Conservation (phyloP, 2,797 vertebrate genomes). For the Potorous gilbertii region DNA sequence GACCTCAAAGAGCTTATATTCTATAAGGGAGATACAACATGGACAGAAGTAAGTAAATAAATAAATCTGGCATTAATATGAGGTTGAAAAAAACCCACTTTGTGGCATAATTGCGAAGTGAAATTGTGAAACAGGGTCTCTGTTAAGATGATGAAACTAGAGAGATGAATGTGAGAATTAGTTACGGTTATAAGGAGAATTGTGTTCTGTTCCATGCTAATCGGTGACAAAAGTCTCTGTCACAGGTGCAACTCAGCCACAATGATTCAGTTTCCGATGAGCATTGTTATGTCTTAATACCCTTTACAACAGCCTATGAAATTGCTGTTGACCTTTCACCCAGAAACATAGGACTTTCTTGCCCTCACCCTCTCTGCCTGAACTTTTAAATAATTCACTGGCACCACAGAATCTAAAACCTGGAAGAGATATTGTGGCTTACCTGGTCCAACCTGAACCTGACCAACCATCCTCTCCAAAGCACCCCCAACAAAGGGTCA, state of each 20-base stretch:
- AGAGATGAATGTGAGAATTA: neutral
- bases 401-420: neutral
- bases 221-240: constrained; percentile 38
- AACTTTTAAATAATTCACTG: neutral
- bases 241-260: constrained; percentile 46
- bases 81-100: constrained; percentile 8
- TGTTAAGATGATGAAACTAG: constrained; percentile 33
- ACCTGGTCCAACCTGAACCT: neutral
- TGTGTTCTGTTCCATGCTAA: constrained; percentile 28
- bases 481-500: neutral
- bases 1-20: neutral
- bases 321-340: constrained; percentile 19
- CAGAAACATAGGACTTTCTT: neutral
- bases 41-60: neutral
- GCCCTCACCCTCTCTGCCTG: neutral
- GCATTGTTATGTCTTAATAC: constrained; percentile 10
- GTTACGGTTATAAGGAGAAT: constrained; percentile 41
- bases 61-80: constrained; percentile 8
- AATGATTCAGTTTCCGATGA: constrained; percentile 14
- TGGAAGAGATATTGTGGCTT: neutral
- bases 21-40: constrained; percentile 7
- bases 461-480: neutral
- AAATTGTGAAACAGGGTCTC: neutral
- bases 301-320: neutral
- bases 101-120: constrained; percentile 6